Evolutionary conservation across 2,113 vertebrate species (phyloP), one percentile per base, ranked within the genome.

Genomic region (Ammodytes dubius): DNA sequence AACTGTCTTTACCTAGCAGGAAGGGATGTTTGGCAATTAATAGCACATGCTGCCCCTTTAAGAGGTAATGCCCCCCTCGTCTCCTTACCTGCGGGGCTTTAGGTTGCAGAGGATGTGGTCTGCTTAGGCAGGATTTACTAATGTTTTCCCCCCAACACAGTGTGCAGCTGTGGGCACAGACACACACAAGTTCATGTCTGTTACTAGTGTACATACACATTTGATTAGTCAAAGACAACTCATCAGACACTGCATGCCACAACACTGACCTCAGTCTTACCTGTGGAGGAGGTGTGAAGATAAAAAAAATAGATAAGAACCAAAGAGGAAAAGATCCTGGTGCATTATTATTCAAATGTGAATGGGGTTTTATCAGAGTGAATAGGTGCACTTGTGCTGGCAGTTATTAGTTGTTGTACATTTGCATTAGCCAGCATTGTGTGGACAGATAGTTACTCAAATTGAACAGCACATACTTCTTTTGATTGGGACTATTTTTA

Each of bases 81-180:
- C 87, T 90, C 68, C 85, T 88, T 91, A 92, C 90, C 87, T 91
- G 87, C 68, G 77, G 54, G 77, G 79, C 87, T 89, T 83, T 61
- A 82, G 80, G 85, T 66, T 85, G 81, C 82, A 83, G 83, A 91
- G 93, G 90, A 94, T 89, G 90, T 93, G 90, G 86, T 91, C 85
- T 86, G 79, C 89, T 94, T 83, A 74, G 84, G 76, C 57, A 58
- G 87, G 89, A 89, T 91, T 93, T 92, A 77, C 79, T 87, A 35
- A 77, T 91, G 85, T 89, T 92, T 87, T 89, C 67, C 88, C 87
- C 89, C 77, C 86, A 91, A 91, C 89, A 92, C 72, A 74, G 72
- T 73, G 54, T 81, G 74, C 66, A 81, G 79, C 83, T 91, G 81
- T 74, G 85, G 66, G 75, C 77, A 70, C 70, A 78, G 64, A 72